Evolutionary conservation across 1,140 invertebrate genomes (phyloP), one percentile per base, ranked within the genome.

Genomic region (Lepidurus arcticus): DNA sequence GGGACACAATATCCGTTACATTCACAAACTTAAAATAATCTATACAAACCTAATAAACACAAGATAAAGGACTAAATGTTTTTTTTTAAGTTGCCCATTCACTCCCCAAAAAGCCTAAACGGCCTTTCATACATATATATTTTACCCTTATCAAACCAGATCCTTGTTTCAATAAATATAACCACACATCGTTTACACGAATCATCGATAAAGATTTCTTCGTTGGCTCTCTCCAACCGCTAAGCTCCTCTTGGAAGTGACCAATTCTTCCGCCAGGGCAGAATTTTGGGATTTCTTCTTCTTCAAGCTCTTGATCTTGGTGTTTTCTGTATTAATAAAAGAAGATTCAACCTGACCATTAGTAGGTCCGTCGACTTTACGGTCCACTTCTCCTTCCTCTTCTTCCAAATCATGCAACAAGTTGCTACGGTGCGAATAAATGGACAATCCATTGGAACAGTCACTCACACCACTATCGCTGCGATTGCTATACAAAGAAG

Each of bases 401-500:
- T 65, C 53, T 65, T 65, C 53, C 21, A 65, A 16, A 16, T 65
- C 53, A 65, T 65, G 53, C 53, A 65, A 26, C 24, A 75, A 73
- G 77, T 78, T 16, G 13, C 42, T 73, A 42, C 53, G 53, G 53
- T 53, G 65, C 44, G 73, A 42, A n/a, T 73, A 73, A 10, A 42
- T 73, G 2, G 77, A 78, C 26, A 73, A 65, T 43, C 73, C 53
- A 11, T 76, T 80, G 44, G 88, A 88, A 82, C 88, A 89, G 80
- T 89, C 88, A 81, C 89, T 89, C 76, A 89, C 88, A 0, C 89
- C 89, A 45, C 87, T 88, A 79, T 90, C 89, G 80, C 88, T 89
- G 43, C 88, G 85, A 79, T 89, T 88, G 77, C 86, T 88, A 82
- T 87, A 87, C 78, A 85, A 85, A 85, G 81, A 65, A 9, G 53